These are phyloP conservation scores for Coccyzus lansbergi DNA, from an alignment of 2,797 vertebrate genomes.

Conservation along the genomic window DNA sequence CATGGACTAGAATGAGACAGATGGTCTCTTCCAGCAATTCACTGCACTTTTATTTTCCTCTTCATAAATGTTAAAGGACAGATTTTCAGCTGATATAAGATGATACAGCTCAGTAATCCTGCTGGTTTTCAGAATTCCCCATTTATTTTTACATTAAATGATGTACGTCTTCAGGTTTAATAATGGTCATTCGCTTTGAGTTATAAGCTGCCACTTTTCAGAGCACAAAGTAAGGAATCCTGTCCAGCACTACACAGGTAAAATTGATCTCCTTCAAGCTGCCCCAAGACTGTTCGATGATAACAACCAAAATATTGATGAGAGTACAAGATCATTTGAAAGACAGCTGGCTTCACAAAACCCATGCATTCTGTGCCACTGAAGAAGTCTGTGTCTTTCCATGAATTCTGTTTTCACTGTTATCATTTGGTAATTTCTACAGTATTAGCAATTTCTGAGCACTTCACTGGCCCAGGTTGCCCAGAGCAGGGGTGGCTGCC, in stretches of 20 bases:
- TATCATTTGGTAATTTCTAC: not conserved
- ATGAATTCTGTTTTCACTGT: not conserved
- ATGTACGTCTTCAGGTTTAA: not conserved
- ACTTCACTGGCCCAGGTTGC: not conserved
- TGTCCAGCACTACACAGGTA: not conserved
- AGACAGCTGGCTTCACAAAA: not conserved
- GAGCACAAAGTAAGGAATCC: not conserved
- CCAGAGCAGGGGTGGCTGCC: too few relatives aligned
- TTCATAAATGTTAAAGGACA: not conserved
- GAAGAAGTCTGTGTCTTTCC: not conserved
- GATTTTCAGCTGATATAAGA: not conserved
- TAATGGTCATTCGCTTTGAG: not conserved
- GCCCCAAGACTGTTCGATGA: not conserved
- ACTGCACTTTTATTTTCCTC: slow-evolving; percentile 1
- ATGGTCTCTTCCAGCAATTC: slow-evolving; percentile 14
- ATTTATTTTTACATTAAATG: not conserved
- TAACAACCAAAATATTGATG: slow-evolving; percentile 2
- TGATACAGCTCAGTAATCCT: not conserved
- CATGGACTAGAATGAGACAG: not conserved
- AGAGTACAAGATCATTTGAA: slow-evolving; percentile 5
- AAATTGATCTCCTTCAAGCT: not conserved
- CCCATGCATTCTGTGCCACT: not conserved
- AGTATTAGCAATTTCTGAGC: not conserved
- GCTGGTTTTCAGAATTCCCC: not conserved
- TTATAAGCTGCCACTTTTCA: not conserved